phyloP scores from a whole-genome alignment of 2,888 invertebrate genomes.

The Oscheius sp. region DNA sequence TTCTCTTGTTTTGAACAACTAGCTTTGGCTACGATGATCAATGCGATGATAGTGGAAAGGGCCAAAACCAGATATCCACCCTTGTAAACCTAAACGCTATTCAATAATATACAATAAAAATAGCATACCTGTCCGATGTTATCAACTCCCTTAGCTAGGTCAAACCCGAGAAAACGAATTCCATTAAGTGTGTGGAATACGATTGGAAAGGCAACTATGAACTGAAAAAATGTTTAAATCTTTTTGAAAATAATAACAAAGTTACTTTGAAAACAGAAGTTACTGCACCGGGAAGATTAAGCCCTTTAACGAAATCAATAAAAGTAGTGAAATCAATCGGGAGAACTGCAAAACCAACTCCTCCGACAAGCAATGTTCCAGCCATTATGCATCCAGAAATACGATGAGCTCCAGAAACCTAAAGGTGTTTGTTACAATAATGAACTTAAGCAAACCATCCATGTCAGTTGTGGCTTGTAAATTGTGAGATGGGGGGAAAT shows the following conservation, averaged over 20 bases:
- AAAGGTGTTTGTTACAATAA: background rate
- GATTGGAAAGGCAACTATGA: slow-evolving; percentile 69
- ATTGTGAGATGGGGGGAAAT: slow-evolving; percentile 69
- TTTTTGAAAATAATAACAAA: background rate
- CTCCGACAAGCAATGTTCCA: slow-evolving; percentile 67
- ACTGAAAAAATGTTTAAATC: slow-evolving; percentile 36
- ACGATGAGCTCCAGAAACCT: slow-evolving; percentile 66
- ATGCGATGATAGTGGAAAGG: slow-evolving; percentile 60
- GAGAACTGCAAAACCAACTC: slow-evolving; percentile 64
- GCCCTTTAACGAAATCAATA: slow-evolving; percentile 61
- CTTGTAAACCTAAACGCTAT: slow-evolving; percentile 56
- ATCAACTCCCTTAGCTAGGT: slow-evolving; percentile 64
- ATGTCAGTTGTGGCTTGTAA: slow-evolving; percentile 69
- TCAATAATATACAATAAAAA: background rate
- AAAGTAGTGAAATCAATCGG: slow-evolving; percentile 67
- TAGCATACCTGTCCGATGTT: slow-evolving; percentile 45
- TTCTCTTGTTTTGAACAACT: slow-evolving; percentile 47
- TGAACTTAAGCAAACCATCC: slow-evolving; percentile 47
- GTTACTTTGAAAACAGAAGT: slow-evolving; percentile 63
- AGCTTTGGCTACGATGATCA: slow-evolving; percentile 59
- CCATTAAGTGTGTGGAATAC: slow-evolving; percentile 70
- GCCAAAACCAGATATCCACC: slow-evolving; percentile 68
- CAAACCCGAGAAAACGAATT: slow-evolving; percentile 68
- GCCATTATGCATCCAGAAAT: slow-evolving; percentile 68
- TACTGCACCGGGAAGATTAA: slow-evolving; percentile 62